Base-by-base conservation (phyloP, 2,888 invertebrate genomes). In the Clostera curtula region DNA sequence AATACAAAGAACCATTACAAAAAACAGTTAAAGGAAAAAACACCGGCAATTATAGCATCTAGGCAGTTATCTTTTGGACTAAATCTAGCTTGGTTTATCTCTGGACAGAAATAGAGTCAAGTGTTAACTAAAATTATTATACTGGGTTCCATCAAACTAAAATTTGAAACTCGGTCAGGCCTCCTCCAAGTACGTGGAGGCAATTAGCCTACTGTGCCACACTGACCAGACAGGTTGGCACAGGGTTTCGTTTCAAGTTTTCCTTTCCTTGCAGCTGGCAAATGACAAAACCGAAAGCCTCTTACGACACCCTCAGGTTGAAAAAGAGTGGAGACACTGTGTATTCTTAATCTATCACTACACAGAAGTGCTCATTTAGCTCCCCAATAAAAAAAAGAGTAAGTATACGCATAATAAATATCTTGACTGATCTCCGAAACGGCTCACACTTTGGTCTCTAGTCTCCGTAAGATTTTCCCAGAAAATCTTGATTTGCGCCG, bases 401-500 rank as follows among this genome's bases (percentile, higher is more conserved):
- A n/a, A n/a, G n/a, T n/a, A n/a, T n/a, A n/a, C n/a, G n/a, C n/a
- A n/a, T n/a, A n/a, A n/a, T n/a, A n/a, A n/a, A n/a, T n/a, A n/a
- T n/a, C 1, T 20, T 12, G n/a, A 13, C 13, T 10, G 25, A 18
- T 18, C 25, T 5, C 25, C 4, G 5, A 22, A 13, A 12, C 11
- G 12, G 12, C 12, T 8, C 13, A 22, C 22, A 22, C n/a, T 22
- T 22, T 9, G 13, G 13, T 31, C 26, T 16, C 10, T 14, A 17
- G 9, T 27, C 11, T 15, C 36, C 7, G 24, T 31, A 20, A 32
- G 22, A 39, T 36, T 58, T 65, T 72, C 71, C 70, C 71, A 71
- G 49, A 56, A 69, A 61, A 72, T 70, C 29, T 53, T 55, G 43
- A 64, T 66, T 67, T 39, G 61, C 55, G 48, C 37, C 56, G 49